Percentiles rank a stretch among this genome's conserved stretches.
phyloP scores from a whole-genome alignment of 2,888 invertebrate genomes.

The Physocephala rufipes region DNA sequence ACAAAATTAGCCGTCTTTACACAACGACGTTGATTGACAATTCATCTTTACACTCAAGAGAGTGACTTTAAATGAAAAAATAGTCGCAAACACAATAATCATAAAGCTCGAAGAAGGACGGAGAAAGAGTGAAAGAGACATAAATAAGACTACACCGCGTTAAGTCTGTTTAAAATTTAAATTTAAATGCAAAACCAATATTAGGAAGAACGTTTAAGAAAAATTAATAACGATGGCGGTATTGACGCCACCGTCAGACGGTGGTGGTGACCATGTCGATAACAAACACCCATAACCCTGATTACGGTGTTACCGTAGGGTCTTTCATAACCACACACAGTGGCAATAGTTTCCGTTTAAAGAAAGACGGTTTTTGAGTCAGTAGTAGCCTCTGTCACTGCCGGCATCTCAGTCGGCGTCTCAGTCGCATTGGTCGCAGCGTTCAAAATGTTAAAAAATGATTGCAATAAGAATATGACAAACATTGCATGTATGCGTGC shows the following conservation, averaged over 20 bases:
- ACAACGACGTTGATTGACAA: too few relatives aligned
- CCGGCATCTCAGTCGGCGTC: too few relatives aligned
- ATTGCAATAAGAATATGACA: too few relatives aligned
- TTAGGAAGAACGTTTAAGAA: too few relatives aligned
- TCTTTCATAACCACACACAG: not conserved
- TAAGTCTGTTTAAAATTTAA: not conserved
- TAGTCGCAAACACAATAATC: not conserved
- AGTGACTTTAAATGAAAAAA: not conserved
- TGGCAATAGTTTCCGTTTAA: too few relatives aligned
- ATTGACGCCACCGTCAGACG: not conserved
- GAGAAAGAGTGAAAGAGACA: slow-evolving; percentile 25
- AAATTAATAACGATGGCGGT: not conserved
- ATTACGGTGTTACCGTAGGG: not conserved
- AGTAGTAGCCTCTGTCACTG: too few relatives aligned
- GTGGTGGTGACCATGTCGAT: not conserved
- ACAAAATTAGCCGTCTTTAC: too few relatives aligned
- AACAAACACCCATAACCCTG: too few relatives aligned
- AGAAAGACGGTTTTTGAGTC: too few relatives aligned
- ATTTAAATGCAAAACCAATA: not conserved
- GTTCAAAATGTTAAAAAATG: too few relatives aligned
- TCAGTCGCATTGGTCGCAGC: too few relatives aligned
- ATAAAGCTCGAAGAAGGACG: slow-evolving; percentile 4
- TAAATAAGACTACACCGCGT: slow-evolving; percentile 5
- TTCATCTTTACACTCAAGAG: not conserved
- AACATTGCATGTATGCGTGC: too few relatives aligned